phyloP scores from a whole-genome alignment of 2,797 vertebrate genomes.

The Malacoraja senta region DNA sequence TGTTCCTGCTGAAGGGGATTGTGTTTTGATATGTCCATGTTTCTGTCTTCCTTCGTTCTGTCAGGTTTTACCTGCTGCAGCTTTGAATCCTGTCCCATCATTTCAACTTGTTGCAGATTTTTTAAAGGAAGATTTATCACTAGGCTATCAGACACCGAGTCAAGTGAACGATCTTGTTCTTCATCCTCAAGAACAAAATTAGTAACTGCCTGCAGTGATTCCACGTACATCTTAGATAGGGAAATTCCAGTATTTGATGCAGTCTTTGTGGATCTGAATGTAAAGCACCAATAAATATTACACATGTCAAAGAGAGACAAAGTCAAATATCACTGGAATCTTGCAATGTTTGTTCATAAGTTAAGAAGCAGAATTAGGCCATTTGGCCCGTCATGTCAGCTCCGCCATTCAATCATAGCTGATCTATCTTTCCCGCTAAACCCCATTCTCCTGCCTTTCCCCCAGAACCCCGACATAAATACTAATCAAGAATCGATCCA shows the following conservation, averaged over 20 bases:
- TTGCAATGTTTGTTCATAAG: not conserved
- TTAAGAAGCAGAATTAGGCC: no score
- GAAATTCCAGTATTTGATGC: not conserved
- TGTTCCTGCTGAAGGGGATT: not conserved
- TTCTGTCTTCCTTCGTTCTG: not conserved
- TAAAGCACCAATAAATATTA: not conserved
- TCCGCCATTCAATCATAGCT: no score
- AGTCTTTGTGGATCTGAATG: not conserved
- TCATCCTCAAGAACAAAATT: not conserved
- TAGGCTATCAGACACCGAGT: not conserved
- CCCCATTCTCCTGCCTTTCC: no score
- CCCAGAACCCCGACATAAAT: no score
- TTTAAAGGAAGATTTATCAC: not conserved
- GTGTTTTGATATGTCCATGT: not conserved
- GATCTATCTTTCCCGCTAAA: no score
- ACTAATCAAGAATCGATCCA: no score
- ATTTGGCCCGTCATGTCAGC: no score
- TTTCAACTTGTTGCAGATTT: not conserved
- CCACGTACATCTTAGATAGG: not conserved
- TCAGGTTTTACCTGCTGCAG: not conserved
- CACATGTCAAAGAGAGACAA: not conserved
- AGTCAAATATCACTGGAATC: not conserved
- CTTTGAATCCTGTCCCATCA: slow-evolving; percentile 4
- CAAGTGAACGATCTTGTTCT: not conserved
- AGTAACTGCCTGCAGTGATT: not conserved